These are phyloP conservation scores for Empidonax alnorum DNA, from an alignment of 2,113 vertebrate species.

Conservation along the genomic window DNA sequence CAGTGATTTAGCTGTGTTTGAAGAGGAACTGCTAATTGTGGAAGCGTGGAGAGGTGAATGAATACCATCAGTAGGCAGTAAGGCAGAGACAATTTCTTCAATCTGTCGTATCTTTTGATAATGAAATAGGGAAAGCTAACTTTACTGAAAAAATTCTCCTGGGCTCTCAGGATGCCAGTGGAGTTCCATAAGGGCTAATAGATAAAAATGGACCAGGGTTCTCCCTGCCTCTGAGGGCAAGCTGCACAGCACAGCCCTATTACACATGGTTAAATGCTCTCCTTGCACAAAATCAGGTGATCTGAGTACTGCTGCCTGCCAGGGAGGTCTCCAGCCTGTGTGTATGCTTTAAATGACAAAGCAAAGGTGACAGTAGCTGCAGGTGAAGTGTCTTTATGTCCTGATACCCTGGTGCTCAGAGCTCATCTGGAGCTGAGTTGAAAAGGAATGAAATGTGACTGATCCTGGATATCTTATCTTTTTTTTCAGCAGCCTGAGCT, in stretches of 20 bases:
- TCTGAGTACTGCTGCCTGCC: background rate
- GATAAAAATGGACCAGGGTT: background rate
- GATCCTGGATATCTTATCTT: background rate
- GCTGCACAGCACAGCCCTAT: background rate
- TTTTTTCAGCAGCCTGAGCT: background rate
- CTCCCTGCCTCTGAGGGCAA: background rate
- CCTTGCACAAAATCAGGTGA: background rate
- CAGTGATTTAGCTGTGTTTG: background rate
- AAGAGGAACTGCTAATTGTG: background rate
- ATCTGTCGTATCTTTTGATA: background rate
- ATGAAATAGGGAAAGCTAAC: background rate
- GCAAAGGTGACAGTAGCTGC: background rate
- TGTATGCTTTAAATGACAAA: background rate
- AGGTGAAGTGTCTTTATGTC: background rate
- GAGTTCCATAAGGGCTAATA: background rate
- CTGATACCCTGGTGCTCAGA: background rate
- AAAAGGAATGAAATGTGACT: rapidly evolving
- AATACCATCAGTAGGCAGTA: background rate
- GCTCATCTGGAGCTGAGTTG: background rate
- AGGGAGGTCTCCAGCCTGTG: background rate
- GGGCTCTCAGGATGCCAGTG: background rate
- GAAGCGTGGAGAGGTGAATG: background rate
- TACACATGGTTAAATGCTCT: rapidly evolving
- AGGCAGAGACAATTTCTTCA: background rate
- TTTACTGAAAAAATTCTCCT: background rate